Evolutionary conservation across 2,113 vertebrate species (phyloP).

Genomic region (Cephalophus harveyi): DNA sequence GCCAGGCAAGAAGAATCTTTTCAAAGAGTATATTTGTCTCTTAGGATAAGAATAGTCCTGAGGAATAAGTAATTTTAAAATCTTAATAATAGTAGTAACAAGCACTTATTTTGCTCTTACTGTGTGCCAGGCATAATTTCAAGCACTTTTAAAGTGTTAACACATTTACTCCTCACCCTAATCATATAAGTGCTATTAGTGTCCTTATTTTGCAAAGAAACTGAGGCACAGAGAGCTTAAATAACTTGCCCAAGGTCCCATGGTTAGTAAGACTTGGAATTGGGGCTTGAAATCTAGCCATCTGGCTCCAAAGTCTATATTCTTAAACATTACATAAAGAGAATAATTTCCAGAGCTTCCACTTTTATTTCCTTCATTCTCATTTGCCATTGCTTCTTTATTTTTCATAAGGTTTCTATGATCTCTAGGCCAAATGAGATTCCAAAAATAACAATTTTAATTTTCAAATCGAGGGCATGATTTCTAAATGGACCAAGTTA

Average conservation of each 20-base stretch:
- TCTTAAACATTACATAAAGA: background rate
- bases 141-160: background rate
- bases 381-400: slow-evolving; percentile 51
- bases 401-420: slow-evolving; percentile 68
- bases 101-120: background rate
- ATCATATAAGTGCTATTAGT: background rate
- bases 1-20: background rate
- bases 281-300: background rate
- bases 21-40: background rate
- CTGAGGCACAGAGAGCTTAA: background rate
- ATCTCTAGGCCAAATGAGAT: slow-evolving; percentile 73
- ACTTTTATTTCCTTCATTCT: slow-evolving; percentile 32
- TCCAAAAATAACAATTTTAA: slow-evolving; percentile 76
- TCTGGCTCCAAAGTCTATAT: background rate
- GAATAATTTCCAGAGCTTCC: slow-evolving; percentile 48
- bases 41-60: background rate
- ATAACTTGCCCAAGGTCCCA: background rate
- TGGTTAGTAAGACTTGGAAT: background rate
- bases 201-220: slow-evolving; percentile 23
- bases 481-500: slow-evolving; percentile 78
- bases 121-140: background rate
- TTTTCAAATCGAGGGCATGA: slow-evolving; percentile 77
- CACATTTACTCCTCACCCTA: background rate
- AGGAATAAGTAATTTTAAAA: background rate
- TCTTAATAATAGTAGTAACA: background rate